A percentile compares a stretch with the other conserved stretches of the same genome.
Evolutionary conservation across 2,797 vertebrate species (phyloP).

Genomic region (Sternotherus odoratus): DNA sequence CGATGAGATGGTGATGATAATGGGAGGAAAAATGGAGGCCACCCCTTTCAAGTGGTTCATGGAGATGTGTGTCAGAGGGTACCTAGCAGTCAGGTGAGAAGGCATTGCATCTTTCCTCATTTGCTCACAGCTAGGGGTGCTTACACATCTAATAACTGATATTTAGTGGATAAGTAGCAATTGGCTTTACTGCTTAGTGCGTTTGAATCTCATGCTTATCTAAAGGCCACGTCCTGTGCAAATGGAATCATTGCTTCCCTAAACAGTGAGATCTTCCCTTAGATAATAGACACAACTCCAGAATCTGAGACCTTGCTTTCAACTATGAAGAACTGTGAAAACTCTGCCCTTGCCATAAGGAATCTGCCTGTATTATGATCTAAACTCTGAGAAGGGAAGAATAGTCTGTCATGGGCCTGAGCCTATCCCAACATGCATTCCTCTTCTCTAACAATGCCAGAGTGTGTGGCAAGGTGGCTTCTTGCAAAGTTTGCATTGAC

Average conservation of each 20-base stretch:
- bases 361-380: neutral
- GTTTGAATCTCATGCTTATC: neutral
- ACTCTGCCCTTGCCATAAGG: neutral
- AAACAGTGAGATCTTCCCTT: neutral
- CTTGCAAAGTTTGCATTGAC: neutral
- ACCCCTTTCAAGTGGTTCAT: slow-evolving; percentile 99
- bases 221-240: neutral
- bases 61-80: slow-evolving; percentile 98
- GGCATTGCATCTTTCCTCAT: neutral
- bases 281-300: neutral
- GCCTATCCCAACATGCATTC: neutral
- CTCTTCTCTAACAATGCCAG: neutral
- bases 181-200: neutral
- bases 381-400: neutral
- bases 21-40: slow-evolving; percentile 99
- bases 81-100: slow-evolving; percentile 94
- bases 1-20: slow-evolving; percentile 99
- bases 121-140: neutral
- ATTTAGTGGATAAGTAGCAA: slow-evolving; percentile 1
- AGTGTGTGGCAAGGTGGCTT: neutral
- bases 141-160: neutral
- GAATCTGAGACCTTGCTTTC: neutral
- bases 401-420: neutral
- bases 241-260: neutral
- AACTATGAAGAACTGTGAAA: neutral